A percentile compares a stretch with the other conserved stretches of the same genome.
Evolutionary conservation across 2,113 vertebrate genomes (phyloP).

Genomic region (Syngnathoides biaculeatus): DNA sequence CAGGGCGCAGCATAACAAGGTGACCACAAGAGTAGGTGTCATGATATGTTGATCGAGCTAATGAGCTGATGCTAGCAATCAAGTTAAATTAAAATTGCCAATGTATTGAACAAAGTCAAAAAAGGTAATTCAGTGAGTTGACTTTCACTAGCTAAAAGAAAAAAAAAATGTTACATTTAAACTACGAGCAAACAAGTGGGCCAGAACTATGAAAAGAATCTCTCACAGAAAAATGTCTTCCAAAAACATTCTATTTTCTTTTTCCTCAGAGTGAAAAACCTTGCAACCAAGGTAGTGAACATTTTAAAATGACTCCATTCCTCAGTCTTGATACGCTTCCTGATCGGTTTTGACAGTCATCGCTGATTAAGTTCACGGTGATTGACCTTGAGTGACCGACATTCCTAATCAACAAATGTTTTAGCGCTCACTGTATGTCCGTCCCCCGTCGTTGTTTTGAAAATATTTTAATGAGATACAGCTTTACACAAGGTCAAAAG

Average conservation of each 20-base stretch:
- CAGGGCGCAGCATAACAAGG: too few relatives aligned
- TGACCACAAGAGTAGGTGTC: too few relatives aligned
- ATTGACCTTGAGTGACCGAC: conserved; percentile 2
- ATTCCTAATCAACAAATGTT: not conserved
- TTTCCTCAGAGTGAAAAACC: not conserved
- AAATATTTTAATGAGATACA: not conserved
- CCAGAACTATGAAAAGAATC: conserved; percentile 15
- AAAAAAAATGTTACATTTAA: not conserved
- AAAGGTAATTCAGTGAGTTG: conserved; percentile 15
- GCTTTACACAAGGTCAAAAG: not conserved
- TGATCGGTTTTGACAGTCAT: conserved; percentile 1
- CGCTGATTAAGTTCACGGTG: not conserved
- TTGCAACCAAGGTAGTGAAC: not conserved
- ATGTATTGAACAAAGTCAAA: conserved; percentile 7
- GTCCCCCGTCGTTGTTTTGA: not conserved
- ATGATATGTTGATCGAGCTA: too few relatives aligned
- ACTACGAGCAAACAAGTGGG: not conserved
- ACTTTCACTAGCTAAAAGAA: not conserved
- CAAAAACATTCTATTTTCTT: not conserved
- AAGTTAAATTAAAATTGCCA: not conserved
- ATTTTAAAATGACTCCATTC: not conserved
- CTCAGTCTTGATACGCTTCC: conserved; percentile 5
- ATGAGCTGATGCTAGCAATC: not conserved
- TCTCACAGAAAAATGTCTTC: not conserved
- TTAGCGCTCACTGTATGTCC: not conserved